A percentile compares a stretch with the other conserved stretches of the same genome.
Conservation (phyloP, 1,140 invertebrate species). For the Trachymyrmex cornetzi region DNA sequence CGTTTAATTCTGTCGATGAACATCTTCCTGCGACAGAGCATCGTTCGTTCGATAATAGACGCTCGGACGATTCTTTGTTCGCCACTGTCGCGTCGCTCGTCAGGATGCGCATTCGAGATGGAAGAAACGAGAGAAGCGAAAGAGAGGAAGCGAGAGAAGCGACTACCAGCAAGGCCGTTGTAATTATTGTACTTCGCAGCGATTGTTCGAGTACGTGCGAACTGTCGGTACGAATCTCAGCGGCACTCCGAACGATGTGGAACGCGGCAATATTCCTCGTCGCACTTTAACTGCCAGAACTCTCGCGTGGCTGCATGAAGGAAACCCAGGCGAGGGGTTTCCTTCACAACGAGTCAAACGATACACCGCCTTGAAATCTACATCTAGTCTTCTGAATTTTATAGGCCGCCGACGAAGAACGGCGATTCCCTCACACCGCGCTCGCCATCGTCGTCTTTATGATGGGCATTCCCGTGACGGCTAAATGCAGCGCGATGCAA, state of each 20-base stretch:
- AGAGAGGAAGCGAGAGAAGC: background rate
- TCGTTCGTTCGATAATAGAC: background rate
- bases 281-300: conserved; percentile 69
- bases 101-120: conserved; percentile 24
- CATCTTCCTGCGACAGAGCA: conserved; percentile 4
- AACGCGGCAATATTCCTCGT: conserved; percentile 73
- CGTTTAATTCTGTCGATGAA: conserved; percentile 18
- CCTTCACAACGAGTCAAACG: conserved; percentile 78
- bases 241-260: conserved; percentile 62
- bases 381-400: conserved; percentile 82
- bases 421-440: conserved; percentile 66
- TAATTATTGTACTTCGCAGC: conserved; percentile 74
- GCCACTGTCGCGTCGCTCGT: conserved; percentile 15
- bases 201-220: conserved; percentile 78
- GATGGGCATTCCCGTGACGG: conserved; percentile 82
- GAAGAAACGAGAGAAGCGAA: background rate
- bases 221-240: conserved; percentile 74
- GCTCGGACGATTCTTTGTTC: conserved; percentile 43
- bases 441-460: conserved; percentile 48
- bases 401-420: conserved; percentile 74
- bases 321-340: conserved; percentile 31
- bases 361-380: conserved; percentile 84
- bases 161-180: conserved; percentile 41
- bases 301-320: conserved; percentile 71
- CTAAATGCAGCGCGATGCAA: conserved; percentile 81